A percentile compares a stretch with the other conserved stretches of the same genome.
Conservation (phyloP, 2,797 vertebrate species). For the Numenius phaeopus region DNA sequence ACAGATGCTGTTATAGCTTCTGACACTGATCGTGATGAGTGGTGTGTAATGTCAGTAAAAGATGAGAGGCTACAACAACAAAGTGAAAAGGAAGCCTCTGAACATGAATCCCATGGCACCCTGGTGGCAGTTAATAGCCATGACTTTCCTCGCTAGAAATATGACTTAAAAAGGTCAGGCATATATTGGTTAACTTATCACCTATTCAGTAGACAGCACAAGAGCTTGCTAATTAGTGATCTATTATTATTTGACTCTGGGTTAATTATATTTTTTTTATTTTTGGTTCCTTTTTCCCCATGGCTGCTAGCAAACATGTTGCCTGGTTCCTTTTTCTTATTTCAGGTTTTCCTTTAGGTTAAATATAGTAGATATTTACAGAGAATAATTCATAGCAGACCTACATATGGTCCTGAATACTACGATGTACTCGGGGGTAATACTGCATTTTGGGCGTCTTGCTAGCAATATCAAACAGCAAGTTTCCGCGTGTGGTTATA, state of each 20-base stretch:
- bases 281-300: background rate
- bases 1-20: constrained; percentile 72
- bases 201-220: background rate
- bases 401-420: background rate
- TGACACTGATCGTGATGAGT: constrained; percentile 74
- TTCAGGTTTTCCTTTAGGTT: constrained; percentile 10
- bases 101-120: constrained; percentile 52
- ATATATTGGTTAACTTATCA: constrained; percentile 7
- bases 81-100: constrained; percentile 62
- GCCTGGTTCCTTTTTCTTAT: background rate
- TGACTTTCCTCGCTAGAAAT: constrained; percentile 38
- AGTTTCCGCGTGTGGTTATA: background rate
- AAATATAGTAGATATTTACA: constrained; percentile 40
- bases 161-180: constrained; percentile 19
- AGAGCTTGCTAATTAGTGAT: constrained; percentile 13
- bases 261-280: background rate
- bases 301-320: background rate
- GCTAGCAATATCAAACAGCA: background rate
- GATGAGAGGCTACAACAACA: constrained; percentile 71
- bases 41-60: constrained; percentile 63
- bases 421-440: background rate
- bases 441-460: background rate
- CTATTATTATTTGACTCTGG: background rate
- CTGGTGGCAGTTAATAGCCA: constrained; percentile 58
- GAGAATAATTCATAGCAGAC: constrained; percentile 47